A percentile compares a stretch with the other conserved stretches of the same genome.
phyloP scores from a whole-genome alignment of 2,888 invertebrate species.

The Apodemia duryi region DNA sequence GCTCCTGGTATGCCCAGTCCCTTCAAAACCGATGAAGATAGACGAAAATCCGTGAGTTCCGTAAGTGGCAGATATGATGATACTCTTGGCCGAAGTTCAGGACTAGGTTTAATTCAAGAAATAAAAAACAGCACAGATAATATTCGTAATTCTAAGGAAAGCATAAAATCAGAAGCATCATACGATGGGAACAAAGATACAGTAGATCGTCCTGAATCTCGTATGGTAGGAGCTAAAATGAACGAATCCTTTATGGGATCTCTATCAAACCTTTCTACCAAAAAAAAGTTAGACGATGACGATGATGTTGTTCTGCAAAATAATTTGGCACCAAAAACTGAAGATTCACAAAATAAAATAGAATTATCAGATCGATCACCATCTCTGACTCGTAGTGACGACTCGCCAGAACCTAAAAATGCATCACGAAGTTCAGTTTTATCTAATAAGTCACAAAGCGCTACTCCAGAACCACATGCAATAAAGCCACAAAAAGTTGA shows the following conservation, averaged over 20 bases:
- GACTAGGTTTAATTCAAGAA: slow-evolving; percentile 70
- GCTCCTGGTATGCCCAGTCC: slow-evolving; percentile 69
- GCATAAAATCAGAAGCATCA: slow-evolving; percentile 55
- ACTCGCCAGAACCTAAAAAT: slow-evolving; percentile 68
- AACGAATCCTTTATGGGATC: slow-evolving; percentile 71
- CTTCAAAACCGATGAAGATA: slow-evolving; percentile 68
- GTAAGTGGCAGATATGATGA: slow-evolving; percentile 67
- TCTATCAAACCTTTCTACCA: slow-evolving; percentile 51
- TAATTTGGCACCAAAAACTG: slow-evolving; percentile 44
- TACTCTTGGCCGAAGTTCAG: slow-evolving; percentile 55
- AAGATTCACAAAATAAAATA: slow-evolving; percentile 45
- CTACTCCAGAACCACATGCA: slow-evolving; percentile 54
- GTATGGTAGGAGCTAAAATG: slow-evolving; percentile 70
- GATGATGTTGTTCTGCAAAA: slow-evolving; percentile 67
- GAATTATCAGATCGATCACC: slow-evolving; percentile 69
- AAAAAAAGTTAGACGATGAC: slow-evolving; percentile 64
- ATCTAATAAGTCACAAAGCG: slow-evolving; percentile 49
- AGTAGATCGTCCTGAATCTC: slow-evolving; percentile 64
- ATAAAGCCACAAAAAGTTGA: slow-evolving; percentile 64
- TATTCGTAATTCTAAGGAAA: slow-evolving; percentile 63
- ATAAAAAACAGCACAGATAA: slow-evolving; percentile 68
- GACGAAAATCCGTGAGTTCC: slow-evolving; percentile 71
- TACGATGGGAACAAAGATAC: slow-evolving; percentile 50
- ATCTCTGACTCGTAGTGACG: slow-evolving; percentile 70
- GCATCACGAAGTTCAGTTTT: slow-evolving; percentile 41